phyloP scores from a whole-genome alignment of 23 tunicate species.

The Botrylloides violaceus region DNA sequence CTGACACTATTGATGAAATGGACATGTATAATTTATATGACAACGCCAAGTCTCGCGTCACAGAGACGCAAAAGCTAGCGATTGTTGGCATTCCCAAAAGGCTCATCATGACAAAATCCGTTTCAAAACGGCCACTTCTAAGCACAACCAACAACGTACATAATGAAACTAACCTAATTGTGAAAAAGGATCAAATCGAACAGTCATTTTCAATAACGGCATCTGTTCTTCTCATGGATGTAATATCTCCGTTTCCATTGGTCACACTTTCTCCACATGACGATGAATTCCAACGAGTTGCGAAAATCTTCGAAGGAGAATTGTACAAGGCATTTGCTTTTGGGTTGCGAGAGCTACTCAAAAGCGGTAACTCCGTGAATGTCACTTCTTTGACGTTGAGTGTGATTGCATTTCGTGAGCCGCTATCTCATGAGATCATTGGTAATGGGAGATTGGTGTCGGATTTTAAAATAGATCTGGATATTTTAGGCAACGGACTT shows the following conservation, averaged over 20 bases:
- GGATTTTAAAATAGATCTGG: constrained; percentile 1
- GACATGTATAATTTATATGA: background rate
- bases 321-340: background rate
- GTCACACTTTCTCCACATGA: background rate
- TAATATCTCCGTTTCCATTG: background rate
- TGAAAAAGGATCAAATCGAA: background rate
- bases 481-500: background rate
- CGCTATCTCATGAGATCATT: background rate
- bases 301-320: background rate
- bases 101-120: constrained; percentile 7
- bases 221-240: constrained; percentile 12
- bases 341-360: background rate
- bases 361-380: background rate
- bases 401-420: constrained; percentile 4
- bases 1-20: background rate
- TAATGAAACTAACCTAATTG: background rate
- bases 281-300: background rate
- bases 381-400: background rate
- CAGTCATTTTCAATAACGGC: background rate
- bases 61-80: background rate
- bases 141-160: background rate
- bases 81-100: constrained; percentile 7
- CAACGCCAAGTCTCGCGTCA: background rate
- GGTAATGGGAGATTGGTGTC: background rate
- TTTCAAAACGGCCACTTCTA: background rate